Conservation (phyloP, 2,797 vertebrate species). For the Labeo calbasu region DNA sequence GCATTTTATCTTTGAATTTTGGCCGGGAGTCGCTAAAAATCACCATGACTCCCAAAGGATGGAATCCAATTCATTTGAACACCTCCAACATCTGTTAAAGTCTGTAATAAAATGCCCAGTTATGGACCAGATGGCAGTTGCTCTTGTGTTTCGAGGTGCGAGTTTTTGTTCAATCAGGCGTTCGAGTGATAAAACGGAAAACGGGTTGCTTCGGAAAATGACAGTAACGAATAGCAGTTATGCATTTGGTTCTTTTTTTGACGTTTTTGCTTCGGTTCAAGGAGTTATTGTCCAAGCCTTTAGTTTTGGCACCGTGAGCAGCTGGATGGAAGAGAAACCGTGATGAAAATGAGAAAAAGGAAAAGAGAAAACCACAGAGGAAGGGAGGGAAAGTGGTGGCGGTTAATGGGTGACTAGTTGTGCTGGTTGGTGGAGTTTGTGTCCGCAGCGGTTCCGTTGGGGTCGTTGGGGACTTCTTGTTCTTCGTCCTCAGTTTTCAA, state of each 20-base stretch:
- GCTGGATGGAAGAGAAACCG: slow-evolving; percentile 47
- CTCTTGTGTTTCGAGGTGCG: neutral
- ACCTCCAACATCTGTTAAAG: neutral
- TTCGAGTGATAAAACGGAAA: slow-evolving; percentile 2
- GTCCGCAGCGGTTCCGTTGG: slow-evolving; percentile 75
- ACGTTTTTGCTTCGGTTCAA: slow-evolving; percentile 4
- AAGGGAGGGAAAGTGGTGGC: slow-evolving; percentile 18
- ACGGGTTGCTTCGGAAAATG: neutral
- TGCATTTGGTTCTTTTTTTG: neutral
- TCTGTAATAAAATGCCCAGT: slow-evolving; percentile 15
- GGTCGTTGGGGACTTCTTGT: neutral
- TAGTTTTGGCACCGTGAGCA: slow-evolving; percentile 86
- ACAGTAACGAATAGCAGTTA: neutral
- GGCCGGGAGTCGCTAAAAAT: neutral
- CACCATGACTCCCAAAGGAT: neutral
- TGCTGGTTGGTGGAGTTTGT: slow-evolving; percentile 80
- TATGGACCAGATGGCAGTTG: slow-evolving; percentile 24
- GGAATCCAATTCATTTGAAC: neutral
- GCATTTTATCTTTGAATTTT: neutral
- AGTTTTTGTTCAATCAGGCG: slow-evolving; percentile 13
- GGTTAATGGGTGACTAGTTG: slow-evolving; percentile 76
- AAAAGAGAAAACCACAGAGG: slow-evolving; percentile 1
- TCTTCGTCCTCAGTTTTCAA: slow-evolving; percentile 80
- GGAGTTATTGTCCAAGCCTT: slow-evolving; percentile 21
- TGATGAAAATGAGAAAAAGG: slow-evolving; percentile 15